Percentiles rank a stretch among this genome's conserved stretches.
phyloP scores from a whole-genome alignment of 2,113 vertebrate genomes.

The Caloenas nicobarica region DNA sequence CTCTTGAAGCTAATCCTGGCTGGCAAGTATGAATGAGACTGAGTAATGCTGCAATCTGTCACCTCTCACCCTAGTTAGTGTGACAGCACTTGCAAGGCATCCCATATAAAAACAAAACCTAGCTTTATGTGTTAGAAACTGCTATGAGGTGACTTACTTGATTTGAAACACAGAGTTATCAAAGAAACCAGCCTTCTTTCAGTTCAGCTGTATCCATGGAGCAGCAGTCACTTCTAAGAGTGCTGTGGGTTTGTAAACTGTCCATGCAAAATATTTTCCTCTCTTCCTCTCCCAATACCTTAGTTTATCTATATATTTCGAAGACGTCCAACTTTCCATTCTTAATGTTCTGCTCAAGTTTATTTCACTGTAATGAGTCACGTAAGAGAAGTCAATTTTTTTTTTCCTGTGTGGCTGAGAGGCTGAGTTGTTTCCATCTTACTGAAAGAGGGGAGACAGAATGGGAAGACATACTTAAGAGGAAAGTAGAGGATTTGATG shows the following conservation, averaged over 20 bases:
- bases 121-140: background rate
- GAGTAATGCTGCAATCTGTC: background rate
- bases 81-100: background rate
- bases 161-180: background rate
- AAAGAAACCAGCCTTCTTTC: background rate
- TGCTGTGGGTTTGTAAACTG: background rate
- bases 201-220: background rate
- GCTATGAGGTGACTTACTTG: background rate
- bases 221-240: background rate
- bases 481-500: background rate
- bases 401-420: background rate
- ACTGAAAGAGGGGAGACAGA: background rate
- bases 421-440: background rate
- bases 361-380: background rate
- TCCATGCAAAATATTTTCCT: slow-evolving; percentile 5
- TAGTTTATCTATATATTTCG: slow-evolving; percentile 4
- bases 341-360: background rate
- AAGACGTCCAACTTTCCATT: background rate
- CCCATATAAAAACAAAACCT: background rate
- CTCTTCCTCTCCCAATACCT: background rate
- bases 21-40: background rate
- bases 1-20: background rate
- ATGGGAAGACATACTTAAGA: background rate
- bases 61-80: background rate
- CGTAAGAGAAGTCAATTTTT: background rate